phyloP scores from a whole-genome alignment of 2,888 invertebrate genomes.

The Lycia hirtaria region DNA sequence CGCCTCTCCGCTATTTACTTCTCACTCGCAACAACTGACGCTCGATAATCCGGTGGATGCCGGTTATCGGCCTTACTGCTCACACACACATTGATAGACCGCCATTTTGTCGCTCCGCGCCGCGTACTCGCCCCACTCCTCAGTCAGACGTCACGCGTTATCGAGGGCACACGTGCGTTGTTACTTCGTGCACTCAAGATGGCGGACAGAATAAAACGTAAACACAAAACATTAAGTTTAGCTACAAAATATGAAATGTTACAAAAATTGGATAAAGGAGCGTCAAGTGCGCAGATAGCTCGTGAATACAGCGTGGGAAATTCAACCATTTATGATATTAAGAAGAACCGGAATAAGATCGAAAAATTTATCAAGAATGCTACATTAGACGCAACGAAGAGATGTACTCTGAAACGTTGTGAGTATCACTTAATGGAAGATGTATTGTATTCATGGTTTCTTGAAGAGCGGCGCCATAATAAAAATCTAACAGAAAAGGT shows the following conservation, averaged over 20 bases:
- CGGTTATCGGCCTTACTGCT: neutral
- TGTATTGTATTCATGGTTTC: slow-evolving; percentile 2
- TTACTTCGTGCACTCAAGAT: neutral
- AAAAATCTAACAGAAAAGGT: neutral
- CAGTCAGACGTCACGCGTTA: neutral
- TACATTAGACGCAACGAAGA: neutral
- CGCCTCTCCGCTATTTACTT: neutral
- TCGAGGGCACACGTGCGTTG: neutral
- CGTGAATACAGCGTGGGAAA: neutral
- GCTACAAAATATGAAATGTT: slow-evolving; percentile 1
- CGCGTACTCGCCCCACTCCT: neutral
- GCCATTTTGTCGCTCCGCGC: slow-evolving; percentile 1
- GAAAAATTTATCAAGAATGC: neutral
- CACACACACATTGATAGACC: neutral
- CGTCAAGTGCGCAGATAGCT: neutral
- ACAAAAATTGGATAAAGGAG: neutral
- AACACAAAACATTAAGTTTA: slow-evolving; percentile 5
- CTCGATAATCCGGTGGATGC: slow-evolving; percentile 6
- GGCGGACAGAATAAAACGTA: slow-evolving; percentile 4
- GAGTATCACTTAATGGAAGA: slow-evolving; percentile 1
- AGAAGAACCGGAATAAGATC: slow-evolving; percentile 7
- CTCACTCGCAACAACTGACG: neutral
- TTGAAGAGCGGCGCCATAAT: neutral
- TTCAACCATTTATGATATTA: neutral
- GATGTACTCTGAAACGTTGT: neutral